Base-by-base conservation (phyloP, 1,140 invertebrate species). In the Cepaea nemoralis region DNA sequence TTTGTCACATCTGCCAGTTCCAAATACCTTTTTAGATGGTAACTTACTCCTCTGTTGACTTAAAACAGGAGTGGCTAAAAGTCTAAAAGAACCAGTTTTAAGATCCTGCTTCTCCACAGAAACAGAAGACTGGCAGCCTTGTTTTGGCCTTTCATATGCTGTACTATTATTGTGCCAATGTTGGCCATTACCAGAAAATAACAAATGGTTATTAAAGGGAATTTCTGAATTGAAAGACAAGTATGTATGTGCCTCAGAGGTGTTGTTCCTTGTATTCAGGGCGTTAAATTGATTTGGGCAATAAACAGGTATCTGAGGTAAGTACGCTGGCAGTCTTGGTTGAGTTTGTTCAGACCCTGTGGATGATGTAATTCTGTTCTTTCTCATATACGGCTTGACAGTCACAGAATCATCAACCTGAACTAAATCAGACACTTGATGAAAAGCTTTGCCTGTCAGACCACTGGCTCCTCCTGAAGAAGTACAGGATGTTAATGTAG, bases 341-440 rank as follows among this genome's bases (percentile, higher is more conserved):
- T 22, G n/a, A 63, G 5, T 5, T 31, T 27, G 27, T 63, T 27
- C 50, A 14, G 59, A 63, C 27, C 6, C n/a, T 5, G 16, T 63
- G 16, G 27, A n/a, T 10, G 59, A 10, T 8, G 6, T 27, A 63
- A n/a, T 59, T n/a, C 31, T 71, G 40, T 22, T 35, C 19, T 71
- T 37, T 71, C 37, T 24, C 6, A 71, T 22, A n/a, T 71, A 71
- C 39, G 69, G 69, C 69, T 39, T 71, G 10, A 71, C 37, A 31
- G 59, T 27, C 27, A 31, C 16, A 63, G 33, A 31, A 63, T 10
- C 33, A 22, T n/a, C 69, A 27, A 6, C 37, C 6, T 45, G 12
- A 2, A 39, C 69, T 16, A 22, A 40, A 45, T 6, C 35, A 19
- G 40, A 55, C 1, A 77, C 27, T 24, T 24, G 45, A 2, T 63